A percentile compares a stretch with the other conserved stretches of the same genome.
Evolutionary conservation across 2,888 invertebrate genomes (phyloP).

Genomic region (Mamestra brassicae): DNA sequence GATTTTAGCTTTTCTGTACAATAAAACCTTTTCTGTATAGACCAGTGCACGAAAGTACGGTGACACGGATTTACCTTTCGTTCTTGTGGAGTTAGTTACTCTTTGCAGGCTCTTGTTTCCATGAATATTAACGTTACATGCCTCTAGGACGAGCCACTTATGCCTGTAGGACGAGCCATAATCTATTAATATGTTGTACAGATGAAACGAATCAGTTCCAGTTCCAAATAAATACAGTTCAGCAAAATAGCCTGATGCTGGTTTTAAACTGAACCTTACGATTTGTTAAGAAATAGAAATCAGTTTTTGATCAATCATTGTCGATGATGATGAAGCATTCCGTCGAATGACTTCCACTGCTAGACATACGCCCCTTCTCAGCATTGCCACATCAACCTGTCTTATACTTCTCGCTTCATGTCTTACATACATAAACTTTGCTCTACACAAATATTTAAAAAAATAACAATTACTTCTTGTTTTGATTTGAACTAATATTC

Average conservation of each 20-base stretch:
- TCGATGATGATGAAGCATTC: no score
- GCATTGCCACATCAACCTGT: neutral
- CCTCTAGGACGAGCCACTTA: neutral
- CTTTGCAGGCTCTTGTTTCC: neutral
- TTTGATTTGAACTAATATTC: no score
- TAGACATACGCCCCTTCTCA: neutral
- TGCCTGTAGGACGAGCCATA: neutral
- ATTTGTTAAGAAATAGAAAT: no score
- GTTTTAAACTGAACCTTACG: no score
- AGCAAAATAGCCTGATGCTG: no score
- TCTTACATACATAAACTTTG: no score
- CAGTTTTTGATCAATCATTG: no score
- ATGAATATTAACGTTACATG: neutral
- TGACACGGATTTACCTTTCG: slow-evolving; percentile 36
- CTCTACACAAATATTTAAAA: no score
- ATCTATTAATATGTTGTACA: no score
- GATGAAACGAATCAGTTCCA: no score
- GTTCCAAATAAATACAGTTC: neutral
- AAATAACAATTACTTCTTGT: no score
- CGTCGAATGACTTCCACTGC: no score
- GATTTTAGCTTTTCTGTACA: slow-evolving; percentile 46
- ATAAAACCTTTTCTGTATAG: slow-evolving; percentile 55
- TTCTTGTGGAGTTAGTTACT: slow-evolving; percentile 8
- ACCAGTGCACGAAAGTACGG: slow-evolving; percentile 48
- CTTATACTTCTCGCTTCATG: neutral